phyloP scores from a whole-genome alignment of 2,797 vertebrate species.

The Lateolabrax maculatus region DNA sequence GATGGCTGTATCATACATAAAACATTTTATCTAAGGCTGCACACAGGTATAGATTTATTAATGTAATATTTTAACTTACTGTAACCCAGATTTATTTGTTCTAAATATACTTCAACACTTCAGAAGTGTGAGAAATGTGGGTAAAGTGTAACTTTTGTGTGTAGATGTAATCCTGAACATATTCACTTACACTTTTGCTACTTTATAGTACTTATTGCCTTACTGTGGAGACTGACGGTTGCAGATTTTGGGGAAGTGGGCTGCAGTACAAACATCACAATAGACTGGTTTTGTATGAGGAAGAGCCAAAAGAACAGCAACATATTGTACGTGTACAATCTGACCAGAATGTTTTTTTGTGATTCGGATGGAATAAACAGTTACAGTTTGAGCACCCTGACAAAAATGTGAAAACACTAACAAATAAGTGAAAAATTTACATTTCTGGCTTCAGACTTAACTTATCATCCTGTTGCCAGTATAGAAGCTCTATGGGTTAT shows the following conservation, averaged over 20 bases:
- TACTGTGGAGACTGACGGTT: constrained; percentile 65
- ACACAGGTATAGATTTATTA: not conserved
- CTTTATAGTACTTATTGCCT: no score
- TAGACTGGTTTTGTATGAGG: constrained; percentile 48
- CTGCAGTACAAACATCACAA: constrained; percentile 62
- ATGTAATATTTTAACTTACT: not conserved
- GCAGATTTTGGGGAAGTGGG: constrained; percentile 76
- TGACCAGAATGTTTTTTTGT: constrained; percentile 5
- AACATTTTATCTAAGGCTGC: not conserved
- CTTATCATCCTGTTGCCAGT: not conserved
- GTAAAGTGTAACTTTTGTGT: not conserved
- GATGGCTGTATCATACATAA: constrained; percentile 67
- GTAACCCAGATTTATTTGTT: not conserved
- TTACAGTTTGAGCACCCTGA: not conserved
- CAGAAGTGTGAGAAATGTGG: not conserved
- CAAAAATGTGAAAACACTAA: not conserved
- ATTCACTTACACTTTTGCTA: not conserved
- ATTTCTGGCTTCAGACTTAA: not conserved
- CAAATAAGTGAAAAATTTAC: not conserved
- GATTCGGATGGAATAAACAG: not conserved
- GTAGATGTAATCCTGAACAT: not conserved
- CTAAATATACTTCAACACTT: not conserved
- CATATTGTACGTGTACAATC: constrained; percentile 21
- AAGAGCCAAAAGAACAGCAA: constrained; percentile 46
- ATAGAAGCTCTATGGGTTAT: not conserved